Conservation (phyloP, 2,888 invertebrate genomes). For the Drosophila stalkeri region DNA sequence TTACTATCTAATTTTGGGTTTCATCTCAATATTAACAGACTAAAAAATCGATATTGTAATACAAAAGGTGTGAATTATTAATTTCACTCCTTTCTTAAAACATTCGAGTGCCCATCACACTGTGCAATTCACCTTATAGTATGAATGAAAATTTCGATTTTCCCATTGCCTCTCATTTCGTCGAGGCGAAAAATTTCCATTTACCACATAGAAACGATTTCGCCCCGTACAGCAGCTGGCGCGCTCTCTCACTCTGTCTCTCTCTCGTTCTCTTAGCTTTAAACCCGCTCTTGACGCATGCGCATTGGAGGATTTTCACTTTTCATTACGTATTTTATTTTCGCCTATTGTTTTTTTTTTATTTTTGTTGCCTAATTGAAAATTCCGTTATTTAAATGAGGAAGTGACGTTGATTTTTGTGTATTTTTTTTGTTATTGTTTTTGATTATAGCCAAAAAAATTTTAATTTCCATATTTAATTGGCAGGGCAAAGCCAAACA, state of each 20-base stretch:
- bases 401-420: slow-evolving; percentile 71
- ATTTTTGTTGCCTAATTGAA: slow-evolving; percentile 65
- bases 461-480: slow-evolving; percentile 74
- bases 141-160: slow-evolving; percentile 79
- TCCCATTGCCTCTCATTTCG: slow-evolving; percentile 72
- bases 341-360: slow-evolving; percentile 47
- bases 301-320: slow-evolving; percentile 70
- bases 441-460: slow-evolving; percentile 21
- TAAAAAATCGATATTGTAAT: too few relatives aligned
- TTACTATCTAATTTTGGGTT: too few relatives aligned
- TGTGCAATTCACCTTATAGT: slow-evolving; percentile 74
- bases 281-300: slow-evolving; percentile 58
- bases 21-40: too few relatives aligned
- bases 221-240: slow-evolving; percentile 24
- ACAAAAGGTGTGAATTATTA: too few relatives aligned
- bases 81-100: neutral
- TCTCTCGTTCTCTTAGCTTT: neutral
- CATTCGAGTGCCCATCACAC: slow-evolving; percentile 25
- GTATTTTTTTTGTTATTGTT: slow-evolving; percentile 9
- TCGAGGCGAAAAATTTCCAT: slow-evolving; percentile 56
- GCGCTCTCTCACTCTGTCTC: neutral
- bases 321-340: slow-evolving; percentile 68
- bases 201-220: slow-evolving; percentile 44
- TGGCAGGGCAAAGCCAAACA: slow-evolving; percentile 44
- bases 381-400: slow-evolving; percentile 80